These are phyloP conservation scores for Clunio marinus DNA, from an alignment of 2,888 invertebrate genomes.

Conservation along the genomic window DNA sequence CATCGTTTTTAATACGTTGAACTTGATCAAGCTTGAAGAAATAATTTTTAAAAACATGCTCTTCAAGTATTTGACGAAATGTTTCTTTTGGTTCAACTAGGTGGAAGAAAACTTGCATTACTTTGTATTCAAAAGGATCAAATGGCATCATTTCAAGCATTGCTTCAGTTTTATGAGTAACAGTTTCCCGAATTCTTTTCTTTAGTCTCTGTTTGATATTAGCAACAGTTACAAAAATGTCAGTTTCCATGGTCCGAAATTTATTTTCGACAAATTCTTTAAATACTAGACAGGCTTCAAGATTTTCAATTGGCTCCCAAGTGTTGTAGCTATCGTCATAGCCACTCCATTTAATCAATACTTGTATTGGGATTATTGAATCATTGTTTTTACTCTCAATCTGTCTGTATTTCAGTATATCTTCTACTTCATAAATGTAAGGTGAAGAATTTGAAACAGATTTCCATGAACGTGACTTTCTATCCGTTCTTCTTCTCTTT, in stretches of 20 bases:
- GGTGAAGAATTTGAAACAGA: too few relatives aligned
- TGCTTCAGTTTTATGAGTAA: background rate
- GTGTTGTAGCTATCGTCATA: too few relatives aligned
- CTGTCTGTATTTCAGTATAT: too few relatives aligned
- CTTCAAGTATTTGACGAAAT: background rate
- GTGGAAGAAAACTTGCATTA: background rate
- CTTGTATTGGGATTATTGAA: too few relatives aligned
- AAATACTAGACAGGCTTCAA: background rate
- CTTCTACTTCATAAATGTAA: too few relatives aligned
- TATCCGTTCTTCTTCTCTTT: too few relatives aligned
- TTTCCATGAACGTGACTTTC: too few relatives aligned
- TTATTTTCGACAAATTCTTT: background rate
- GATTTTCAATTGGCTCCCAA: conserved; percentile 13
- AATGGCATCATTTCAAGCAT: conserved; percentile 15
- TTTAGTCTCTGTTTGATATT: background rate
- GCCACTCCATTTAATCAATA: too few relatives aligned
- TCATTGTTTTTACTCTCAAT: too few relatives aligned
- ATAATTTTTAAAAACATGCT: background rate
- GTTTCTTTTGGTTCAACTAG: background rate
- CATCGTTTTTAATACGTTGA: background rate
- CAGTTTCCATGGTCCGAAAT: background rate
- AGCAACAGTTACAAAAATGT: background rate
- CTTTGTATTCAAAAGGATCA: conserved; percentile 21
- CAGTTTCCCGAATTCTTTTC: background rate
- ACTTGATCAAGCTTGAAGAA: conserved; percentile 11